A percentile compares a stretch with the other conserved stretches of the same genome.
Evolutionary conservation across 2,888 invertebrate genomes (phyloP).

Genomic region (Nebria salina): DNA sequence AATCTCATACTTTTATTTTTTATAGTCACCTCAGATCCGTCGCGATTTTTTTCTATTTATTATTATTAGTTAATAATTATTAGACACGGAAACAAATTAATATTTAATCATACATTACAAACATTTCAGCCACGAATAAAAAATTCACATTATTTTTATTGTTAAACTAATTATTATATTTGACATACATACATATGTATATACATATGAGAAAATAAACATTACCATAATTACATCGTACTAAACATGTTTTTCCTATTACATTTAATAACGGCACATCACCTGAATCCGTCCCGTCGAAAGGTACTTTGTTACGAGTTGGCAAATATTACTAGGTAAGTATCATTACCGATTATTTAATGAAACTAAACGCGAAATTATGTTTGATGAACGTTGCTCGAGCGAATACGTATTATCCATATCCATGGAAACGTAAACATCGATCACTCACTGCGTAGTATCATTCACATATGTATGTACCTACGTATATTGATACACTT

Average conservation of each 20-base stretch:
- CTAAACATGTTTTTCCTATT: not conserved
- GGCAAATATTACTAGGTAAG: not conserved
- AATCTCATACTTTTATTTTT: not conserved
- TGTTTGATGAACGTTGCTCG: not conserved
- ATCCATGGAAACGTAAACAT: not conserved
- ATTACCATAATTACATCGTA: not conserved
- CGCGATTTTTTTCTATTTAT: not conserved
- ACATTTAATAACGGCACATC: not conserved
- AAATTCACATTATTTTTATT: not conserved
- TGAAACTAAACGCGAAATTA: not conserved
- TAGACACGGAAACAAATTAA: not conserved
- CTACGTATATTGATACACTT: no score
- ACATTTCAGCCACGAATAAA: not conserved
- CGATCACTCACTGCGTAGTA: not conserved
- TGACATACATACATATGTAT: not conserved
- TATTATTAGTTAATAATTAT: not conserved
- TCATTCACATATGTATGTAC: no score
- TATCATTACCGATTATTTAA: not conserved
- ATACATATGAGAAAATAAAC: not conserved
- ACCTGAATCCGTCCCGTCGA: no score
- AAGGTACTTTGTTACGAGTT: no score
- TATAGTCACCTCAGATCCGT: not conserved
- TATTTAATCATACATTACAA: not conserved
- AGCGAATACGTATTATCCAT: not conserved
- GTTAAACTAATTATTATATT: not conserved